These are phyloP conservation scores for Amphipoea lucens DNA, from an alignment of 2,888 invertebrate genomes.

Conservation along the genomic window DNA sequence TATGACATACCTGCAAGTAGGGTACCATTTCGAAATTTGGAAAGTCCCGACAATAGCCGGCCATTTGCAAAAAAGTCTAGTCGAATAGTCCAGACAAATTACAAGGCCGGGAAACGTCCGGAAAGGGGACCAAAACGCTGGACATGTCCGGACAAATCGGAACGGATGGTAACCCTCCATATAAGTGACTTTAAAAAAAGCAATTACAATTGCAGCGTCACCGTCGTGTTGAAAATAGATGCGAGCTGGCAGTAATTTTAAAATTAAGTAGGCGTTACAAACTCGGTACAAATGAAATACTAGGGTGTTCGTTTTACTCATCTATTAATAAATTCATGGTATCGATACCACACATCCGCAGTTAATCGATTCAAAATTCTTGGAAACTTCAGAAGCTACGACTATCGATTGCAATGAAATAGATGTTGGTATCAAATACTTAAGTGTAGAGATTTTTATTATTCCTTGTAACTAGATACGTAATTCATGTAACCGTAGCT, in stretches of 20 bases:
- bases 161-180: neutral
- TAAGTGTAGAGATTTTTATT: neutral
- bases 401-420: slow-evolving; percentile 30
- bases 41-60: neutral
- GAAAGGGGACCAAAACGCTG: neutral
- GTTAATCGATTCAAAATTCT: slow-evolving; percentile 51
- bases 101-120: neutral
- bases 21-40: neutral
- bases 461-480: neutral
- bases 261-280: slow-evolving; percentile 27
- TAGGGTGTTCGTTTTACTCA: neutral
- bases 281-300: neutral
- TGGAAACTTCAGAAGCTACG: slow-evolving; percentile 19
- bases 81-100: neutral
- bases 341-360: neutral
- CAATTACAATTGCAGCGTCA: neutral
- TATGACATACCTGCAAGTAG: neutral
- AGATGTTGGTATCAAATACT: neutral
- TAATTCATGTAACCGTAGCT: neutral
- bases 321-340: slow-evolving; percentile 32
- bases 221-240: neutral
- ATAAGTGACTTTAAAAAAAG: neutral
- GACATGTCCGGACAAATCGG: neutral
- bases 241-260: neutral
- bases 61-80: neutral